Base-by-base conservation (phyloP, 2,797 vertebrate species). In the Anableps anableps region DNA sequence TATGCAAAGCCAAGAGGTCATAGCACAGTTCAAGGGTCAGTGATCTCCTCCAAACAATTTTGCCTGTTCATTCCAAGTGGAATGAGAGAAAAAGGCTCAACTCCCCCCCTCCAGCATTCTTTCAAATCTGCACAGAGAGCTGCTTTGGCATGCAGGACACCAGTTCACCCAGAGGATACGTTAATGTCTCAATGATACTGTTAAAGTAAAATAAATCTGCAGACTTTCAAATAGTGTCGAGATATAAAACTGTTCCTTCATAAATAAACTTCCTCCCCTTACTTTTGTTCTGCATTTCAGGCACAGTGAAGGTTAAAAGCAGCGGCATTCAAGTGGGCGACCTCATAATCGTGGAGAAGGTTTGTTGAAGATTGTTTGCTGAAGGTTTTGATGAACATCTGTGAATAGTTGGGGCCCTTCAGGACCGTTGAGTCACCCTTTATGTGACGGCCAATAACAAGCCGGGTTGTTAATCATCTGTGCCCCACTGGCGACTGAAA, bases 261-360 rank as follows among this genome's bases (percentile, higher is more conserved):
- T 45, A 3, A 11, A 47, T 45, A 72, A 68, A 36, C 5, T 55
- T 45, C 58, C 5, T 66, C 79, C 78, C 36, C 83, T 48, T 4
- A 23, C 11, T 43, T 82, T 43, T 85, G 7, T 84, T 86, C 72
- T 86, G 50, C 82, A 10, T 93, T 86, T 68, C 94, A 99, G 99
- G 99, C 64, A 99, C 98, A 0, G 95, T 98, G 88, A 99, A 99
- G 91, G 98, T 99, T 91, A 99, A 99, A 95, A 99, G 99, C 88
- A 98, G 97, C n/a, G 96, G 92, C 45, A 99, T 99, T 89, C 99
- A 99, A 95, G 99, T 99, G 2, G 99, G 99, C 21, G 99, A 99
- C 82, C 97, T 99, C n/a, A 97, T 99, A 91, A 97, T 99, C 29
- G 97, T 99, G n/a, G 99, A 99, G 85, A 99, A 99, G 98, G 98